Conservation (phyloP, 2,888 invertebrate species). For the Dicroscelio sp. region DNA sequence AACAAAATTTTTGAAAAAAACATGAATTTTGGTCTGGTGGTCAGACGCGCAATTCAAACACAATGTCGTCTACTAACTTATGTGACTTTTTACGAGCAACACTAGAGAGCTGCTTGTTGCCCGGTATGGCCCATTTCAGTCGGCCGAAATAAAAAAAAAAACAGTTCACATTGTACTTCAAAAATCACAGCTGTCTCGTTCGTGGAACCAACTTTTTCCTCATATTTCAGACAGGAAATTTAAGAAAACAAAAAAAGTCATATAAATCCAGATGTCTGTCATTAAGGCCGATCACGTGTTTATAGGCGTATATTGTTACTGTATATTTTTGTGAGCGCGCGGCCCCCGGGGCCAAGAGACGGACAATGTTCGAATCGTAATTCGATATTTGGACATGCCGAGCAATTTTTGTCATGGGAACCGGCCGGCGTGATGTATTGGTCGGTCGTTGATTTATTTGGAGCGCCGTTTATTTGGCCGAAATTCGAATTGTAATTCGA, state of each 20-base stretch:
- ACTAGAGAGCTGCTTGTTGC: slow-evolving; percentile 61
- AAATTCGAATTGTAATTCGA: slow-evolving; percentile 40
- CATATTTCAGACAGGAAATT: slow-evolving; percentile 78
- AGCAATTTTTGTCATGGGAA: slow-evolving; percentile 73
- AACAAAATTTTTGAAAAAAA: background rate
- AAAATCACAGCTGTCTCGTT: slow-evolving; percentile 78
- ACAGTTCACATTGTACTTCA: slow-evolving; percentile 73
- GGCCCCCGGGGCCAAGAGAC: slow-evolving; percentile 21
- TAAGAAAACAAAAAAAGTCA: slow-evolving; percentile 76
- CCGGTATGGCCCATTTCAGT: slow-evolving; percentile 49
- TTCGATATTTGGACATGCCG: slow-evolving; percentile 59
- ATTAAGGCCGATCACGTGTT: slow-evolving; percentile 76
- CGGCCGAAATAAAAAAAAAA: slow-evolving; percentile 65
- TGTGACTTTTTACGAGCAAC: slow-evolving; percentile 63
- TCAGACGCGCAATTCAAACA: too few relatives aligned
- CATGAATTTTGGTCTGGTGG: too few relatives aligned
- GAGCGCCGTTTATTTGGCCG: slow-evolving; percentile 53
- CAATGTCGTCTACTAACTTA: slow-evolving; percentile 47
- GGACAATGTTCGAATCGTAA: slow-evolving; percentile 67
- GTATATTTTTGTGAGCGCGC: slow-evolving; percentile 65
- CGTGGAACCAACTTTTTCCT: slow-evolving; percentile 75
- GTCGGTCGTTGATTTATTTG: slow-evolving; percentile 59
- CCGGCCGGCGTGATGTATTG: slow-evolving; percentile 55
- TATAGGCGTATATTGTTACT: slow-evolving; percentile 68
- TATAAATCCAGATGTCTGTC: slow-evolving; percentile 78